These are phyloP conservation scores for Oncorhynchus gorbuscha DNA, from an alignment of 2,113 vertebrate genomes.

Conservation along the genomic window DNA sequence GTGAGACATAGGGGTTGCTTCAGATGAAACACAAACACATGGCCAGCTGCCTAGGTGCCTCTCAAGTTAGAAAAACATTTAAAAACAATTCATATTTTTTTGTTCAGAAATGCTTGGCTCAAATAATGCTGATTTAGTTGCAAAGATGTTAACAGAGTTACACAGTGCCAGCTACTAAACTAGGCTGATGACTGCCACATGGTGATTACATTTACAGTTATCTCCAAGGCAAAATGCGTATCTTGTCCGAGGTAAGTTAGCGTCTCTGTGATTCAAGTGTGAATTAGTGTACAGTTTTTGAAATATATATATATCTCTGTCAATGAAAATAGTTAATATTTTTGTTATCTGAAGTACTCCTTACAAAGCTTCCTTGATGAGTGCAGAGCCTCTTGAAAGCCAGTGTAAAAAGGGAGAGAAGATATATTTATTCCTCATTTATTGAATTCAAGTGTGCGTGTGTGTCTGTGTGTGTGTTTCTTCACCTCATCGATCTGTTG, in stretches of 20 bases:
- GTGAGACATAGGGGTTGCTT: too few species aligned
- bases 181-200: not conserved
- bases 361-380: constrained; percentile 80
- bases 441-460: not conserved
- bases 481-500: constrained; percentile 86
- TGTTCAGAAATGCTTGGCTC: not conserved
- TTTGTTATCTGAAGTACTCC: not conserved
- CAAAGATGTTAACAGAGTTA: not conserved
- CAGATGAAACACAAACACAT: too few species aligned
- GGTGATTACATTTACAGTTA: not conserved
- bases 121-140: not conserved
- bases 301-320: not conserved
- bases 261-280: not conserved
- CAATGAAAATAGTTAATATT: not conserved
- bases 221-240: not conserved
- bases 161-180: not conserved
- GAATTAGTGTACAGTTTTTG: not conserved
- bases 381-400: constrained; percentile 84
- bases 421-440: not conserved
- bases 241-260: not conserved
- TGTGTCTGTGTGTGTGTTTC: constrained; percentile 5
- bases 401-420: constrained; percentile 60
- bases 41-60: too few species aligned
- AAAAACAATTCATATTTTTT: too few species aligned
- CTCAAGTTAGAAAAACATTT: too few species aligned